A percentile compares a stretch with the other conserved stretches of the same genome.
These are phyloP conservation scores for Echeneis naucrates DNA, from an alignment of 2,797 vertebrate species.

Conservation along the genomic window DNA sequence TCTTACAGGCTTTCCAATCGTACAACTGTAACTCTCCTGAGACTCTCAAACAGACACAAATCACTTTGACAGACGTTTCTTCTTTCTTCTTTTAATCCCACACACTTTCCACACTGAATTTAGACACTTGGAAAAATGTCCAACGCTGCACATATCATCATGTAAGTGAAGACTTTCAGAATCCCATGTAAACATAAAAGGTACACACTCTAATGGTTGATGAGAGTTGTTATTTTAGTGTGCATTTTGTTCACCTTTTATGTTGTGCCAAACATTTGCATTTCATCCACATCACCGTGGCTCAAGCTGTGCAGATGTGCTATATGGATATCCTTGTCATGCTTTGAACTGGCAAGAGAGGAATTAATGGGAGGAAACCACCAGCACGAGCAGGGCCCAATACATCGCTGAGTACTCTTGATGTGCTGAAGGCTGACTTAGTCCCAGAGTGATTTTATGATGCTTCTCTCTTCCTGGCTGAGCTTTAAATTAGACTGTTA, in stretches of 20 bases:
- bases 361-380: conserved; percentile 47
- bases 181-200: conserved; percentile 36
- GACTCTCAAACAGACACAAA: conserved; percentile 79
- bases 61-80: conserved; percentile 75
- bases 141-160: conserved; percentile 26
- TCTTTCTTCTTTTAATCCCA: too few relatives aligned
- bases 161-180: conserved; percentile 22
- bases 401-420: conserved; percentile 27
- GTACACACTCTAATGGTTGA: conserved; percentile 11
- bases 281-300: conserved; percentile 49
- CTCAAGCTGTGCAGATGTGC: conserved; percentile 6
- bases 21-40: conserved; percentile 65
- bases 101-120: conserved; percentile 21
- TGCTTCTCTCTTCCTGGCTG: conserved; percentile 11
- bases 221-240: conserved; percentile 7
- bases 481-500: conserved; percentile 22
- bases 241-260: conserved; percentile 35
- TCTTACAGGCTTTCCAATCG: conserved; percentile 80
- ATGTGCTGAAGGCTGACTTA: conserved; percentile 18
- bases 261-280: conserved; percentile 18
- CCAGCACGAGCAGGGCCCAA: conserved; percentile 38
- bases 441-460: conserved; percentile 24
- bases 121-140: conserved; percentile 37
- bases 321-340: conserved; percentile 47
- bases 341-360: conserved; percentile 35